These are phyloP conservation scores for Latheticus oryzae DNA, from an alignment of 2,888 invertebrate genomes.

Conservation along the genomic window DNA sequence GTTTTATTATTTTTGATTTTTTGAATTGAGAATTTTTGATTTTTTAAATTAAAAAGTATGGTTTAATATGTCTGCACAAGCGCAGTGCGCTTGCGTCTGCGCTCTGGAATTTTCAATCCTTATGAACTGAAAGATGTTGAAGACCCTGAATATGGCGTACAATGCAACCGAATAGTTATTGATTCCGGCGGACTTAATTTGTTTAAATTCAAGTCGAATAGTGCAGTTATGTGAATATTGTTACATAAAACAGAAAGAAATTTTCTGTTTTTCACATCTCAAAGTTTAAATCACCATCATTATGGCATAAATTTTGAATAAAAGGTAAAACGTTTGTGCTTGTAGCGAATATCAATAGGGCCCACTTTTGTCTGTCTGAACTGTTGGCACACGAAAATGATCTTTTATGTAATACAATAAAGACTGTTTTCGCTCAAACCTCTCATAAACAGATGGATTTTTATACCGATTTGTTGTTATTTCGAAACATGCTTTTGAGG, in stretches of 20 bases:
- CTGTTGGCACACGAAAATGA: conserved; percentile 62
- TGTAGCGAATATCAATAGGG: conserved; percentile 64
- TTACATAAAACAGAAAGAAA: conserved; percentile 28
- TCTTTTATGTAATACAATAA: conserved; percentile 62
- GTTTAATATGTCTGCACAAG: too few relatives aligned
- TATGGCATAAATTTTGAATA: conserved; percentile 43
- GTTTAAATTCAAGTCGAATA: conserved; percentile 25
- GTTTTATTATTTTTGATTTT: too few relatives aligned
- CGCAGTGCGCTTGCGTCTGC: conserved; percentile 5
- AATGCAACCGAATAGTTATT: conserved; percentile 47
- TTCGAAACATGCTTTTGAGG: conserved; percentile 28
- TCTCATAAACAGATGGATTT: conserved; percentile 38
- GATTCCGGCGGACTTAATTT: conserved; percentile 40
- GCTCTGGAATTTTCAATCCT: background rate
- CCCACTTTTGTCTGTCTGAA: conserved; percentile 63
- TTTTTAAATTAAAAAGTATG: too few relatives aligned
- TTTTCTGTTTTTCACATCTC: conserved; percentile 12
- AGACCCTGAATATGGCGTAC: conserved; percentile 50
- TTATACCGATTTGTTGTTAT: too few relatives aligned
- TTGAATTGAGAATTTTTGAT: too few relatives aligned
- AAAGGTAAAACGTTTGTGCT: conserved; percentile 58
- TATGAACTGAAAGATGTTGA: conserved; percentile 34
- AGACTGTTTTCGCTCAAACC: conserved; percentile 63
- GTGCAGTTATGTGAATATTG: conserved; percentile 20
- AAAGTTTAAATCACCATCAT: conserved; percentile 31